Base-by-base conservation (phyloP, 2,113 vertebrate genomes). In the Pterocles burchelli region DNA sequence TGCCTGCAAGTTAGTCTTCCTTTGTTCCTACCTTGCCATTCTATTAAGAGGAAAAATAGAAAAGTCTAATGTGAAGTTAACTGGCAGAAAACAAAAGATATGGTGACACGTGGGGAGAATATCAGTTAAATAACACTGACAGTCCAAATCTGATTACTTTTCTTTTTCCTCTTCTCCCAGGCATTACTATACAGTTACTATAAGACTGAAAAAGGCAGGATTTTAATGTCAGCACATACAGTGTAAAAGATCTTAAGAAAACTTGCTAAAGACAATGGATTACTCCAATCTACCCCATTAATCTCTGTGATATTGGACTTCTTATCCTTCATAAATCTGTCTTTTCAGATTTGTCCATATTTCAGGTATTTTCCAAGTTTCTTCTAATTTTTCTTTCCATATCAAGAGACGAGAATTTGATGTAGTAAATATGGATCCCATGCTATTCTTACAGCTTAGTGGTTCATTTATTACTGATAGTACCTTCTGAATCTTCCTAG, bases 21-120 rank as follows among this genome's bases (percentile, higher is more conserved):
- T 68, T 29, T 83, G 12, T 33, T 84, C 9, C 17, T 84, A 26
- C 58, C 4, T 7, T 80, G 18, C 6, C 11, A 29, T 63, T 75
- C 33, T 43, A 24, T 43, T 68, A 46, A 33, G 24, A 76, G 20
- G 36, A 63, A 52, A 82, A 58, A 41, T n/a, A 25, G 3, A 33
- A 36, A 90, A 85, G 6, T 45, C 51, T 78, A 31, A 59, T 24
- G 25, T 46, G 38, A 83, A 5, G 6, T 49, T 88, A 75, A 63
- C 52, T 72, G 45, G 11, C 15, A 75, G 57, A 82, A 82, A 84
- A 65, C 10, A 84, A 70, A 73, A 62, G 10, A 63, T 67, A 11
- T 0, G 2, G 11, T 63, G 31, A 21, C 8, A 59, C 6, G 33
- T 16, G 26, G 34, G 15, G 7, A 70, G 2, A 10, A 6, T 43